Conservation (phyloP, 1,140 invertebrate genomes). For the Nasonia giraulti region DNA sequence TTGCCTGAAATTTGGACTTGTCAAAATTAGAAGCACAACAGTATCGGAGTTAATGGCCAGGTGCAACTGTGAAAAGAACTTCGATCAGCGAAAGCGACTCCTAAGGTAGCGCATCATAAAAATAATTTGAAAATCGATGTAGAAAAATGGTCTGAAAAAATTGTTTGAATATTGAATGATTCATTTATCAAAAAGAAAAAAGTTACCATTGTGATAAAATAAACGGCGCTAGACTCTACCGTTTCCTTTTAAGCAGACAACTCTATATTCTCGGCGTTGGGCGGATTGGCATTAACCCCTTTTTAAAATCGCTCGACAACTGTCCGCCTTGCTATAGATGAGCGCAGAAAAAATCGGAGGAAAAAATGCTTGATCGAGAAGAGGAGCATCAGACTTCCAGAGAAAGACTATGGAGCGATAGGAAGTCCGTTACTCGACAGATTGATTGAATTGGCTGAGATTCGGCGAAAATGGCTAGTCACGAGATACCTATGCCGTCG, state of each 20-base stretch:
- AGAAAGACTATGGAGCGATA: neutral
- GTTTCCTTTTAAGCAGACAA: too few species aligned
- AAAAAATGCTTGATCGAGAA: conserved; percentile 21
- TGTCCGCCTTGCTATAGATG: neutral
- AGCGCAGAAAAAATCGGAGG: neutral
- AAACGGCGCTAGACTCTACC: too few species aligned
- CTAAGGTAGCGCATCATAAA: too few species aligned
- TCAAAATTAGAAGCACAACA: conserved; percentile 21
- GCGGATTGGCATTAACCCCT: too few species aligned
- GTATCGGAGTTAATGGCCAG: neutral
- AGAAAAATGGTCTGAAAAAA: too few species aligned
- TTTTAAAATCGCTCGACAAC: neutral
- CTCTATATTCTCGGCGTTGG: too few species aligned
- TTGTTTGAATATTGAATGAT: too few species aligned
- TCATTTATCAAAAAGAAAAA: too few species aligned
- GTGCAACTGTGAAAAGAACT: neutral
- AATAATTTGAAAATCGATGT: too few species aligned
- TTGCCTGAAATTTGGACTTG: conserved; percentile 31
- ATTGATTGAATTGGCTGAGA: neutral
- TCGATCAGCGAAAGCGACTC: neutral
- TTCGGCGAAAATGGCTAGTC: conserved; percentile 64
- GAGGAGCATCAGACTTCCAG: conserved; percentile 8
- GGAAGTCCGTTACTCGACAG: neutral
- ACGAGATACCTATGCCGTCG: conserved; percentile 63
- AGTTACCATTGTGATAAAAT: too few species aligned